Conservation (phyloP, 2,888 invertebrate species). For the Chloroclysta siterata region DNA sequence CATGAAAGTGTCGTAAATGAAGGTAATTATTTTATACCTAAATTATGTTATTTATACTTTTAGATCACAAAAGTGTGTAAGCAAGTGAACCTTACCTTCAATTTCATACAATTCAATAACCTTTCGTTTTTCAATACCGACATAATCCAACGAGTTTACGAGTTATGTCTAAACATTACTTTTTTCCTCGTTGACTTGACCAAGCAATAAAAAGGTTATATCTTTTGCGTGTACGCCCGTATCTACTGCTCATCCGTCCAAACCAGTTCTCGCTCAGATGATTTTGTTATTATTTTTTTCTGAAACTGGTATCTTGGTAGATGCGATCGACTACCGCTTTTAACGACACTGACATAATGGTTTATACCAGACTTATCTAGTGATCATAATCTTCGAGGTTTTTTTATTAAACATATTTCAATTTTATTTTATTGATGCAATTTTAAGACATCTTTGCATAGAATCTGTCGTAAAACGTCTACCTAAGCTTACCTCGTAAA, state of each 20-base stretch:
- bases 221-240: constrained; percentile 63
- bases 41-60: too few relatives aligned
- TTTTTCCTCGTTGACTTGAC: constrained; percentile 52
- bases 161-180: constrained; percentile 7
- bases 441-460: too few relatives aligned
- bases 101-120: neutral
- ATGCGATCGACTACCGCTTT: constrained; percentile 53
- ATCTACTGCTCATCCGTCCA: constrained; percentile 60
- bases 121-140: neutral
- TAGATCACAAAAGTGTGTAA: too few relatives aligned
- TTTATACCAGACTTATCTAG: constrained; percentile 14
- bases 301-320: constrained; percentile 52
- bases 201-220: constrained; percentile 61
- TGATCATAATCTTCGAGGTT: neutral
- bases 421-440: too few relatives aligned
- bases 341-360: constrained; percentile 41
- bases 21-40: too few relatives aligned
- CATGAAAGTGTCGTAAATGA: too few relatives aligned
- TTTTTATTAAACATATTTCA: neutral
- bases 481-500: too few relatives aligned
- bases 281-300: constrained; percentile 79
- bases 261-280: constrained; percentile 77
- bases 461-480: too few relatives aligned
- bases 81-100: constrained; percentile 5
- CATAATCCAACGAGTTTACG: neutral